A percentile compares a stretch with the other conserved stretches of the same genome.
Evolutionary conservation across 2,888 invertebrate genomes (phyloP).

Genomic region (Lathronympha strigana): DNA sequence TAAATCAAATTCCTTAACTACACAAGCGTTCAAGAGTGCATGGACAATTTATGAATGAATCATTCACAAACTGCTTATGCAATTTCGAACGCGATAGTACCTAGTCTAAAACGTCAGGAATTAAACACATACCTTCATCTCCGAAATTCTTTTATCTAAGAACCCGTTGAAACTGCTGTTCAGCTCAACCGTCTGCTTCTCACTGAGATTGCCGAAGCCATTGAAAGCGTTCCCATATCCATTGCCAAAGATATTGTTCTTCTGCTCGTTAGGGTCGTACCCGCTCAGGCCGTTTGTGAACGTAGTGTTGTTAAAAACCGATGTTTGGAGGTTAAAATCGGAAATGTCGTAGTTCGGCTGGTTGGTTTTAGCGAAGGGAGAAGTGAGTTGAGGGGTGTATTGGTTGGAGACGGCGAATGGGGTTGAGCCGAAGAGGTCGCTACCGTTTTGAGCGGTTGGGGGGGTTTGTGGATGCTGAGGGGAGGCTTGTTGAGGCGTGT

Average conservation of each 20-base stretch:
- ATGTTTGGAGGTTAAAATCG: constrained; percentile 76
- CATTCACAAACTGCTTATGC: too few species aligned
- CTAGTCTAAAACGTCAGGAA: background rate
- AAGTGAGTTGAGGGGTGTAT: constrained; percentile 47
- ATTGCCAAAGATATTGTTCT: constrained; percentile 76
- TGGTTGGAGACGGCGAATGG: constrained; percentile 86
- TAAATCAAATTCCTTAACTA: too few species aligned
- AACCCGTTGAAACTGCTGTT: constrained; percentile 89
- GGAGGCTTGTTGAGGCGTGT: constrained; percentile 49
- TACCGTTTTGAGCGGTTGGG: constrained; percentile 75
- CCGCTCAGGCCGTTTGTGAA: constrained; percentile 76
- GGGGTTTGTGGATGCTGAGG: constrained; percentile 57
- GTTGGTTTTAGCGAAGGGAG: constrained; percentile 54
- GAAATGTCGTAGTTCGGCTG: constrained; percentile 79
- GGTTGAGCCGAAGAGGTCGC: constrained; percentile 92
- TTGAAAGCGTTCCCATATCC: constrained; percentile 72
- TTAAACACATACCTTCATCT: constrained; percentile 89
- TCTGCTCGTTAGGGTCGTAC: constrained; percentile 93
- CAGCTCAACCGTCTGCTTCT: constrained; percentile 75
- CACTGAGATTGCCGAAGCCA: constrained; percentile 77
- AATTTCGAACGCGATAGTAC: too few species aligned
- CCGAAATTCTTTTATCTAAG: constrained; percentile 91
- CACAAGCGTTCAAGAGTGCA: too few species aligned
- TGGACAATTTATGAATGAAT: too few species aligned
- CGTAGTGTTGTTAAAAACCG: constrained; percentile 70